phyloP scores from a whole-genome alignment of 2,797 vertebrate genomes.

The Threskiornis aethiopicus region DNA sequence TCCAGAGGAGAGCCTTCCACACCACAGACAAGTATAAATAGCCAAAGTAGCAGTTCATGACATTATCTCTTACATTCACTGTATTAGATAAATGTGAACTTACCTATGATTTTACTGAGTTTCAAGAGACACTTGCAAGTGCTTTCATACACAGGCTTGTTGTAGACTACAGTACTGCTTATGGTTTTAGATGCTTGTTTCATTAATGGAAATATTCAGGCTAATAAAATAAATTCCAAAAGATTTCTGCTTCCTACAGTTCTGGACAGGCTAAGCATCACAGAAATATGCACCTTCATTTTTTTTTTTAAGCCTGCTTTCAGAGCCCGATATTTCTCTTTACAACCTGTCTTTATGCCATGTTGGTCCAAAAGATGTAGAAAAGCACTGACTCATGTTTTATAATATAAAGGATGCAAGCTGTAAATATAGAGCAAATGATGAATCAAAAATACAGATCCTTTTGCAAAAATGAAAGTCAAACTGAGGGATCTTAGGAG shows the following conservation, averaged over 20 bases:
- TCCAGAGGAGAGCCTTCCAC: neutral
- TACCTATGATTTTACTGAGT: neutral
- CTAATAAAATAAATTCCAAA: neutral
- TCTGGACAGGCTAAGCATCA: neutral
- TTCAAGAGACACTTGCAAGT: neutral
- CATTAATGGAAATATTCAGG: neutral
- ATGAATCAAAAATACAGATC: neutral
- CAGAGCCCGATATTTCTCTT: neutral
- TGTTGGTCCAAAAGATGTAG: neutral
- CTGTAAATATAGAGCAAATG: neutral
- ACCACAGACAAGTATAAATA: neutral
- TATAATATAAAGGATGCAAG: neutral
- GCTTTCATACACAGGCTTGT: neutral
- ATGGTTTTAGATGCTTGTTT: neutral
- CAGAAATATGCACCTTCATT: neutral
- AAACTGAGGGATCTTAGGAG: neutral
- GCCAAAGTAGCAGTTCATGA: neutral
- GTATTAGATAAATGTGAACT: neutral
- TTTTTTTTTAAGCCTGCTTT: neutral
- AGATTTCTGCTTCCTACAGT: neutral
- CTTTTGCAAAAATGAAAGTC: neutral
- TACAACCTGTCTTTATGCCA: neutral
- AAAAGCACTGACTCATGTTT: neutral
- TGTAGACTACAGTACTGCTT: neutral
- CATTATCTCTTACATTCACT: neutral